Evolutionary conservation across 2,113 vertebrate genomes (phyloP).

Genomic region (Melanostigma gelatinosum): DNA sequence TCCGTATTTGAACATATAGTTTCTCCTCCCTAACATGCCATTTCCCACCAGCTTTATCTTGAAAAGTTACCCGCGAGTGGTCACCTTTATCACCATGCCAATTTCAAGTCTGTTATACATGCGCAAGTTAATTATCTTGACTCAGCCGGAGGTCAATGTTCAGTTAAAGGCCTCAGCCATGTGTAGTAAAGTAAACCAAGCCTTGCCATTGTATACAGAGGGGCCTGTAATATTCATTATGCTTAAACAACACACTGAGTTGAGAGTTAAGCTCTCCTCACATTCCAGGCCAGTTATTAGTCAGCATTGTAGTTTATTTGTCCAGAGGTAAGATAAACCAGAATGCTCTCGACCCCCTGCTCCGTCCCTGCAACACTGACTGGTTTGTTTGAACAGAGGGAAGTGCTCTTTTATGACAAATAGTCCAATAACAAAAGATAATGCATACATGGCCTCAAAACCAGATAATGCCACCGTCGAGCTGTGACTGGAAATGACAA

Average conservation of each 20-base stretch:
- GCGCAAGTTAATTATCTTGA: conserved; percentile 52
- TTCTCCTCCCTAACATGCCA: conserved; percentile 1
- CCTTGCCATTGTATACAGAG: conserved; percentile 70
- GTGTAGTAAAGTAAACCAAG: conserved; percentile 77
- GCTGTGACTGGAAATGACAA: conserved; percentile 50
- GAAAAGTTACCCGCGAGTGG: conserved; percentile 35
- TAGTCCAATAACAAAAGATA: conserved; percentile 87
- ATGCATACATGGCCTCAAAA: conserved; percentile 72
- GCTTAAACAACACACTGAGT: conserved; percentile 80
- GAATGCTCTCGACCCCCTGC: conserved; percentile 81
- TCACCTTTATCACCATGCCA: conserved; percentile 33
- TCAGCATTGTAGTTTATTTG: conserved; percentile 95
- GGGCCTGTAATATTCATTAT: conserved; percentile 81
- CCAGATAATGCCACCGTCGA: conserved; percentile 77
- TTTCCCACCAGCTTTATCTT: conserved; percentile 26
- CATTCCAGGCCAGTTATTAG: conserved; percentile 93
- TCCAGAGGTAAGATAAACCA: conserved; percentile 92
- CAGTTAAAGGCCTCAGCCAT: conserved; percentile 72
- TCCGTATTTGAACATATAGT: neutral
- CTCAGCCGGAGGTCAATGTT: conserved; percentile 64
- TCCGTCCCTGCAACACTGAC: conserved; percentile 79
- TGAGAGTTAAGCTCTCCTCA: conserved; percentile 80
- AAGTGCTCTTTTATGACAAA: conserved; percentile 90
- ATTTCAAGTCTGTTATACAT: conserved; percentile 61
- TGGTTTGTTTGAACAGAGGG: conserved; percentile 92